Evolutionary conservation across 2,113 vertebrate species (phyloP), one percentile per base, ranked within the genome.

Genomic region (Microcebus tavaratra): DNA sequence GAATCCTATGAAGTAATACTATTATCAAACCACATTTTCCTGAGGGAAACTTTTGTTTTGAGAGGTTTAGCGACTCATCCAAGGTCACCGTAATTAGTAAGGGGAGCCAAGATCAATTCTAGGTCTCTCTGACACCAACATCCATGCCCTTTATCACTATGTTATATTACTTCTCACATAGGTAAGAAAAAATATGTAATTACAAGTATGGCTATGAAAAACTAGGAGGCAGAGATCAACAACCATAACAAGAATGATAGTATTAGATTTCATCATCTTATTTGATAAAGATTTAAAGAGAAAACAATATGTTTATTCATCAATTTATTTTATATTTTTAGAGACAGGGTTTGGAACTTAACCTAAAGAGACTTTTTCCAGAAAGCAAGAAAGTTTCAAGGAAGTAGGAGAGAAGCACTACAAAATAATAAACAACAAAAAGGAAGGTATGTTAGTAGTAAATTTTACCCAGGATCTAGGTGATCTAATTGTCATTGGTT

Each of bases 241-340:
- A 92, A 93, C 45, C 14, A 48, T 70, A 63, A 29, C 17, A 92
- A 76, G 2, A 82, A 48, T 90, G 73, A 78, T 6, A 67, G 23
- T 14, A 75, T 20, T 39, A 18, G 68, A 65, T 92, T 80, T 85
- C 27, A 61, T 57, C 20, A 50, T 81, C 15, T 85, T 92, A 85
- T 55, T 90, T 92, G n/a, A 73, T 68, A 92, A 90, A 36, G 18
- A 78, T 79, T 89, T 92, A 93, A 87, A 90, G 39, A 86, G n/a
- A 63, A 96, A 93, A 68, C 5, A 87, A 42, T 67, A 59, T 45
- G 55, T 85, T 53, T 59, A 76, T 34, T 65, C 10, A 92, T 67
- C 39, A 45, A 73, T 42, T 2, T 42, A 14, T 42, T 45, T 73
- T 42, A 39, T 73, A 27, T 42, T 73, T 42, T 73, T 73, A 14